phyloP scores from a whole-genome alignment of 2,888 invertebrate genomes.

The Alcis repandata region DNA sequence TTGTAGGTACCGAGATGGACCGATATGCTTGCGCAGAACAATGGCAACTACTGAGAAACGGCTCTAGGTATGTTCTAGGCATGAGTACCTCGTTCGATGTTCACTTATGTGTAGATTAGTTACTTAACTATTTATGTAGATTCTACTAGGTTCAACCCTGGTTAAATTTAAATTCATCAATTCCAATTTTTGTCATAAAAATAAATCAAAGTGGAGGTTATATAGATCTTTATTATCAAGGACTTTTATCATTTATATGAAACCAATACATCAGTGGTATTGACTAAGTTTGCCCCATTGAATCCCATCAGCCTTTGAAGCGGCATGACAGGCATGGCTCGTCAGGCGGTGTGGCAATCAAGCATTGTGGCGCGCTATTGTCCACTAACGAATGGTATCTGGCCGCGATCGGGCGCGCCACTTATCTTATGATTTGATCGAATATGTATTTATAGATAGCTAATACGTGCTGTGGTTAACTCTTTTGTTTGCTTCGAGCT shows the following conservation, averaged over 20 bases:
- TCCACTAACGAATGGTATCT: slow-evolving; percentile 30
- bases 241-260: neutral
- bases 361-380: slow-evolving; percentile 21
- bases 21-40: slow-evolving; percentile 22
- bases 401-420: slow-evolving; percentile 11
- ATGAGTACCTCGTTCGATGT: neutral
- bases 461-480: neutral
- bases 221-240: neutral
- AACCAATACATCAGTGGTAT: neutral
- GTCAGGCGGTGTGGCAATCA: slow-evolving; percentile 18
- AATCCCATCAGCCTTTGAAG: neutral
- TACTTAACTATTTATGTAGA: no score
- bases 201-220: neutral
- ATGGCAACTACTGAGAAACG: slow-evolving; percentile 10
- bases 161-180: no score
- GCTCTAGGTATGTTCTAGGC: no score
- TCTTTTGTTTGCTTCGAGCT: neutral
- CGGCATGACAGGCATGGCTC: slow-evolving; percentile 1
- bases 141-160: no score
- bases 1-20: slow-evolving; percentile 13
- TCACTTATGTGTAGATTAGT: neutral
- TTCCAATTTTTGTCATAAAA: no score
- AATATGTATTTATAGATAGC: neutral
- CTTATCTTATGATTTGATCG: slow-evolving; percentile 20
- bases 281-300: neutral